Evolutionary conservation across 1,140 invertebrate genomes (phyloP).

Genomic region (Bombus sibiricus): DNA sequence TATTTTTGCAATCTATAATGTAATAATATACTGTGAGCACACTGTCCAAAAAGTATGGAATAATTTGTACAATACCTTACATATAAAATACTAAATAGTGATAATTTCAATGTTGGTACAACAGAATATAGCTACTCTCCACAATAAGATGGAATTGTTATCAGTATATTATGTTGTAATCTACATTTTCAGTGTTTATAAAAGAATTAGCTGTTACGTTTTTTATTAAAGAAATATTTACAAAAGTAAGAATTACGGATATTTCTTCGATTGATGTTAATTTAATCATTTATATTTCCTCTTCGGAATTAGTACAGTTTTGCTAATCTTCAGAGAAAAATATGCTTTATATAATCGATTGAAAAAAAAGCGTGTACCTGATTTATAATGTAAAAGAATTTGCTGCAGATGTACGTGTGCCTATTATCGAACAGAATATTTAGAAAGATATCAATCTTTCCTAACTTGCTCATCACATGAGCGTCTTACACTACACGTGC

Average conservation of each 20-base stretch:
- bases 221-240: slow-evolving; percentile 78
- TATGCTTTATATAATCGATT: slow-evolving; percentile 62
- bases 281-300: slow-evolving; percentile 74
- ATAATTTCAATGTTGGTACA: slow-evolving; percentile 79
- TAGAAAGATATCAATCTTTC: slow-evolving; percentile 51
- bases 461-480: slow-evolving; percentile 40
- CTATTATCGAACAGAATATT: slow-evolving; percentile 67
- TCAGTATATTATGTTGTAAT: slow-evolving; percentile 79
- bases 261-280: slow-evolving; percentile 73
- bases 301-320: slow-evolving; percentile 52
- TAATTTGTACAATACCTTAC: slow-evolving; percentile 78
- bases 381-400: slow-evolving; percentile 76
- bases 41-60: slow-evolving; percentile 80
- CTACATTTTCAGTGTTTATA: slow-evolving; percentile 79
- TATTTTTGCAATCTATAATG: slow-evolving; percentile 77
- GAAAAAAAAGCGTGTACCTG: slow-evolving; percentile 77
- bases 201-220: slow-evolving; percentile 76
- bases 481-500: slow-evolving; percentile 32
- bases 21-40: slow-evolving; percentile 67
- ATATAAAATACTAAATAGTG: slow-evolving; percentile 66
- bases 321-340: slow-evolving; percentile 49
- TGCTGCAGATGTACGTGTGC: slow-evolving; percentile 71
- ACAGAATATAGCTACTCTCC: slow-evolving; percentile 76
- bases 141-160: slow-evolving; percentile 77
- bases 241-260: slow-evolving; percentile 71